Evolutionary conservation across 2,888 invertebrate genomes (phyloP), one percentile per base, ranked within the genome.

Genomic region (Pollenia griseotomentosa): DNA sequence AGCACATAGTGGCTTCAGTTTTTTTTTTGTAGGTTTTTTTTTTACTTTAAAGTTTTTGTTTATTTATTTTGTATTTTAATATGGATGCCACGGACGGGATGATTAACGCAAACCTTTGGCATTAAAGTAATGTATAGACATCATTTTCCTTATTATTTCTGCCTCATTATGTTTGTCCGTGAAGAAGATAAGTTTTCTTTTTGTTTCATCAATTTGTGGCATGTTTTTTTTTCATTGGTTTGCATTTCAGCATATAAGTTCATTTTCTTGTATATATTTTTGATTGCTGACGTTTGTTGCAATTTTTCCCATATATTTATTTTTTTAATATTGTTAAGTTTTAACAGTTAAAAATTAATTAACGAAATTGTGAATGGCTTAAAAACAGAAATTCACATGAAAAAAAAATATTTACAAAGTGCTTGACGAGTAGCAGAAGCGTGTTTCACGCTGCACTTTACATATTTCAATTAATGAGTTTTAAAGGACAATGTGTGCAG

Each of bases 291-390:
- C 16, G 11, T 33, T 23, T 66, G 46, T 33, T 55, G 46, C 2
- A 74, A 48, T 71, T 75, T 33, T 61, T 40, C 42, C 12, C n/a
- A 63, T n/a, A 46, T n/a, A 33, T 63, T 68, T 65, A 19, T 33
- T 33, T 33, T 33, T 33, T 33, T 33, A 63, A 74, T 78, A 33
- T 63, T 75, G 19, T 83, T 70, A 70, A 86, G 74, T 55, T 78
- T 73, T 65, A 44, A 23, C 70, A 55, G 79, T 86, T 80, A 59
- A 83, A 86, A 86, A 80, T 83, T 83, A 86, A 86, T 86, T 86
- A 86, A 86, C 65, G 79, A 14, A 83, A 83, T 46, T 83, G 79
- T 57, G 48, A 74, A 82, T 11, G 79, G 44, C 33, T 70, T 71
- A 63, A 68, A 66, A 53, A n/a, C 10, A 66, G 5, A 12, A 14